Evolutionary conservation across 1,140 invertebrate genomes (phyloP), one percentile per base, ranked within the genome.

Genomic region (Halictus rubicundus): DNA sequence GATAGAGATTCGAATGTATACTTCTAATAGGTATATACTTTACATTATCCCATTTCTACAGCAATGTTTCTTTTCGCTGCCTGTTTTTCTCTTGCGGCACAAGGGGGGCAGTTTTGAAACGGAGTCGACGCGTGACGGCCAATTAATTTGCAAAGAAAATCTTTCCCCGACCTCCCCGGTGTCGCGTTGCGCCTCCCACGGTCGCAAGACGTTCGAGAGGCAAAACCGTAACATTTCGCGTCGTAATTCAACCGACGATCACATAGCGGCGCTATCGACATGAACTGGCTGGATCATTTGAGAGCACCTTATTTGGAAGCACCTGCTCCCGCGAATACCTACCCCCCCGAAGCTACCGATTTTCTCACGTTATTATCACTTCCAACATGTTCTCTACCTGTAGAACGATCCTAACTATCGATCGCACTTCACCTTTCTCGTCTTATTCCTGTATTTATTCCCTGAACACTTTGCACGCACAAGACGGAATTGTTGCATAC

Each of bases 291-390:
- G 69, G 75, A 81, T 71, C 78, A 68, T 76, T 78, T 68, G 80
- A 82, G 89, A 92, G 90, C 86, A 88, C 91, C 91, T 92, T 92
- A 92, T 92, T 92, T 91, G 91, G 91, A 89, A 89, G 89, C 89
- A 89, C 89, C 90, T 86, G 76, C 60, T 74, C 52, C 61, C 59
- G 71, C 19, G 70, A 86, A 85, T 59, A 83, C 52, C 27, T 68
- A 86, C 80, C 80, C 84, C 84, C 72, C 61, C 21, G 54, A 27
- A 68, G 39, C 23, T 72, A 61, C 12, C 27, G 37, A 32, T 16
- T 68, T 49, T 19, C 19, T 39, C 64, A 14, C 39, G 25, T 68
- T 77, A 66, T 66, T 73, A 54, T 60, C 7, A 64, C 19, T 63
- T 57, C 61, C 7, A 21, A 59, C 12, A 21, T 57, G 46, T 60